These are phyloP conservation scores for Apamea sordens DNA, from an alignment of 2,888 invertebrate species.

Conservation along the genomic window DNA sequence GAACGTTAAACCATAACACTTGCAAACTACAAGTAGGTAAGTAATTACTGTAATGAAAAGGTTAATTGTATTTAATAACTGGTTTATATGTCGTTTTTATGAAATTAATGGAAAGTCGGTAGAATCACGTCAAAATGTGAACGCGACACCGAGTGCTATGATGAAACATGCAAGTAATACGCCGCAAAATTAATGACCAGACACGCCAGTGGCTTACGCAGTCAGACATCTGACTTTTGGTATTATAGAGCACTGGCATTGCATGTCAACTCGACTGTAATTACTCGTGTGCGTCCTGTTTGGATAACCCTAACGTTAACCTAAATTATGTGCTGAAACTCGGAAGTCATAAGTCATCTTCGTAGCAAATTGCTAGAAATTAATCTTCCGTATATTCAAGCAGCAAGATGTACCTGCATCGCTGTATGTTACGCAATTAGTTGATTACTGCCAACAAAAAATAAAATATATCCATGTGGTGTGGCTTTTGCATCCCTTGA, in stretches of 20 bases:
- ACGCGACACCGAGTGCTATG: conserved; percentile 40
- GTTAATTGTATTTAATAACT: conserved; percentile 70
- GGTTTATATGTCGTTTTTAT: conserved; percentile 63
- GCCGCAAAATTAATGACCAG: conserved; percentile 61
- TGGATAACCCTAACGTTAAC: conserved; percentile 58
- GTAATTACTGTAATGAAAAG: conserved; percentile 68
- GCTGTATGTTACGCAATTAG: conserved; percentile 30
- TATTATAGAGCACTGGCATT: conserved; percentile 41
- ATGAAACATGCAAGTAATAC: conserved; percentile 63
- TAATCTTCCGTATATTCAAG: conserved; percentile 47
- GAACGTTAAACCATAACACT: conserved; percentile 51
- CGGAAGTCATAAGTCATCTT: conserved; percentile 64
- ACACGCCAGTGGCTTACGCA: conserved; percentile 48
- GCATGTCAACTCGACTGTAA: conserved; percentile 57
- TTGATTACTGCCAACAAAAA: conserved; percentile 27
- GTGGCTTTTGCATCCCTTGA: conserved; percentile 18
- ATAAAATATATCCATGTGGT: conserved; percentile 8
- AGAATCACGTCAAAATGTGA: conserved; percentile 56
- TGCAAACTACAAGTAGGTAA: conserved; percentile 54
- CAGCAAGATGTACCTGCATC: conserved; percentile 25
- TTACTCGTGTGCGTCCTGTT: conserved; percentile 61
- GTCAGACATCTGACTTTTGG: conserved; percentile 55
- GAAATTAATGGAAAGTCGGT: conserved; percentile 66
- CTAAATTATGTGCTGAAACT: conserved; percentile 61
- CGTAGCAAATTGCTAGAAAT: conserved; percentile 59